Conservation (phyloP, 2,797 vertebrate species). For the Thamnophis elegans region DNA sequence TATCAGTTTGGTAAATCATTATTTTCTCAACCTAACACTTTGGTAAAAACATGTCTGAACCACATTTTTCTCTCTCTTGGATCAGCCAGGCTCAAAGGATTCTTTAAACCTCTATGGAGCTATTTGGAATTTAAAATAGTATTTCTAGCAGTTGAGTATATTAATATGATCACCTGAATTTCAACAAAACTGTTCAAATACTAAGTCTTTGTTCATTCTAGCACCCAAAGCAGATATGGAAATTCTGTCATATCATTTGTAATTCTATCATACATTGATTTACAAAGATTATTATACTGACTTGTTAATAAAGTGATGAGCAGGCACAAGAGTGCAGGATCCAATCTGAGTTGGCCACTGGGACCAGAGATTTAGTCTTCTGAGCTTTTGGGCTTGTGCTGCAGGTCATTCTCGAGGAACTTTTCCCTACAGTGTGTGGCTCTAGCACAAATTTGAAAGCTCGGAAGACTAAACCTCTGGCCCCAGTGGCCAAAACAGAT, state of each 20-base stretch:
- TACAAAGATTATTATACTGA: neutral
- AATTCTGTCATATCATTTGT: neutral
- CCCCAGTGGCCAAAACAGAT: neutral
- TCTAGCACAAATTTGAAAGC: neutral
- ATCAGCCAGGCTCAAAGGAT: neutral
- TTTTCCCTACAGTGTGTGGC: neutral
- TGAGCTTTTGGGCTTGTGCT: neutral
- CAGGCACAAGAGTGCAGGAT: neutral
- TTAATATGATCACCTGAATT: neutral
- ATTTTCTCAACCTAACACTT: neutral
- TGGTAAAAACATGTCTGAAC: neutral
- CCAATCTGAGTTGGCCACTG: neutral
- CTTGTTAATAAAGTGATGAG: neutral
- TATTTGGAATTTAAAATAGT: neutral
- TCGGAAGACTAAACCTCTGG: neutral
- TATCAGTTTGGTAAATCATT: conserved; percentile 18
- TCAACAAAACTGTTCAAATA: neutral
- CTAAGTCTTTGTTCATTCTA: neutral
- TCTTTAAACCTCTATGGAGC: neutral
- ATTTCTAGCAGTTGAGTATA: neutral
- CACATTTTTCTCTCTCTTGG: neutral
- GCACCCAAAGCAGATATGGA: neutral
- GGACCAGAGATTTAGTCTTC: neutral
- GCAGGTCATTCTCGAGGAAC: neutral
- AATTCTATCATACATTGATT: neutral